Conservation (phyloP, 2,113 vertebrate species). For the Ariopsis seemanni region DNA sequence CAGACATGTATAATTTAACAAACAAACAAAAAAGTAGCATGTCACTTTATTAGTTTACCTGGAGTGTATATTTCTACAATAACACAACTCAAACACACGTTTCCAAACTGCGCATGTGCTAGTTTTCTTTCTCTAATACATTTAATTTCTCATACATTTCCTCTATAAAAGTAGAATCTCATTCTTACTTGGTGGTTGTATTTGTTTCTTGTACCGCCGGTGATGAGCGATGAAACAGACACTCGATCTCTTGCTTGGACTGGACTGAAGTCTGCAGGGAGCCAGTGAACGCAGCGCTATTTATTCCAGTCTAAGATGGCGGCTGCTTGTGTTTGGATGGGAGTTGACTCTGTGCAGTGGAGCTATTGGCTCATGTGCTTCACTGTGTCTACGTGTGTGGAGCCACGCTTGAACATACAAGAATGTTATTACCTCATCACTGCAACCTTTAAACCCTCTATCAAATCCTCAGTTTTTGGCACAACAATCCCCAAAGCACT, state of each 20-base stretch:
- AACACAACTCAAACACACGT: background rate
- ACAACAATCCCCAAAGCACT: background rate
- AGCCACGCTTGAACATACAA: background rate
- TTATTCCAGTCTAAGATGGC: slow-evolving; percentile 56
- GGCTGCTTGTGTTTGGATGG: slow-evolving; percentile 55
- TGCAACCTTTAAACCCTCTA: background rate
- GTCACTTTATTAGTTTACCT: background rate
- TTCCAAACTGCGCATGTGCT: background rate
- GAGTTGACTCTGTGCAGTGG: slow-evolving; percentile 53
- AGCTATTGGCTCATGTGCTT: slow-evolving; percentile 56
- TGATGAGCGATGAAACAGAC: slow-evolving; percentile 7
- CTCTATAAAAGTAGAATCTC: background rate
- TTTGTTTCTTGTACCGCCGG: background rate
- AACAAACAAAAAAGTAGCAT: background rate
- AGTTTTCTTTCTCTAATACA: background rate
- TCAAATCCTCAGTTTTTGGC: background rate
- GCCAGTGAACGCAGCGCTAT: slow-evolving; percentile 28
- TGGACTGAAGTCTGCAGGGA: slow-evolving; percentile 38
- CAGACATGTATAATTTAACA: background rate
- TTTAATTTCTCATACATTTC: background rate
- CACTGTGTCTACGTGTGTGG: background rate
- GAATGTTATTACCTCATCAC: background rate
- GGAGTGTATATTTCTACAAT: background rate
- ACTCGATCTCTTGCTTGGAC: background rate
- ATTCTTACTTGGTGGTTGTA: slow-evolving; percentile 40